Conservation (phyloP, 2,888 invertebrate species). For the Pseudococcus jackbeardsleyi region DNA sequence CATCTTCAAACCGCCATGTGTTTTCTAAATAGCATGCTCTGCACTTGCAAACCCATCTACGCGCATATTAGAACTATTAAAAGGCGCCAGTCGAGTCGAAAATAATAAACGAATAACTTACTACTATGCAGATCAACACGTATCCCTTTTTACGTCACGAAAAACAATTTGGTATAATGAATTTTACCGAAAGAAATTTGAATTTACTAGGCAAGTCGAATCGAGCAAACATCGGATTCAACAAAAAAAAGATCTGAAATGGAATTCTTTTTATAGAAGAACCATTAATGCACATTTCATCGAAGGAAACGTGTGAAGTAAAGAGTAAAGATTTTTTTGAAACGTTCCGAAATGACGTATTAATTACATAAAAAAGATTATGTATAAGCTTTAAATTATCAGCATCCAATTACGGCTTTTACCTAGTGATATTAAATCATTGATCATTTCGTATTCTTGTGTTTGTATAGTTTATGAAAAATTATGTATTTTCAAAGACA, state of each 20-base stretch:
- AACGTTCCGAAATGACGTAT: conserved; percentile 21
- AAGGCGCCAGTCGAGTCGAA: neutral
- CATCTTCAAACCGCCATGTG: neutral
- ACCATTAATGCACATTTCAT: neutral
- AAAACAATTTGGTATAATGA: neutral
- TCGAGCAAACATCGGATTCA: neutral
- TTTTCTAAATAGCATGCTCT: neutral
- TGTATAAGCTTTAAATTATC: neutral
- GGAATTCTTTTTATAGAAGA: neutral
- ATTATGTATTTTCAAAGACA: neutral
- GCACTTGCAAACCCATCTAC: neutral
- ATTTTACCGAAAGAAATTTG: neutral
- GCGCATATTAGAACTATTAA: neutral
- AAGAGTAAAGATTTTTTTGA: neutral
- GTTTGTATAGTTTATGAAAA: conserved; percentile 16
- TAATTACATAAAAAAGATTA: conserved; percentile 45
- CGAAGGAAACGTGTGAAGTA: conserved; percentile 12
- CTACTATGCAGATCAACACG: neutral
- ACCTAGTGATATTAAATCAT: conserved; percentile 40
- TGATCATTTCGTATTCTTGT: conserved; percentile 15
- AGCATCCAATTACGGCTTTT: conserved; percentile 48
- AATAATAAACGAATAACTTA: neutral
- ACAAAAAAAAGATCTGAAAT: neutral
- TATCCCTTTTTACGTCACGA: neutral
- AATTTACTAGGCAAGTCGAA: neutral